Conservation (phyloP, 1,140 invertebrate species). For the Tetraneura akinire region DNA sequence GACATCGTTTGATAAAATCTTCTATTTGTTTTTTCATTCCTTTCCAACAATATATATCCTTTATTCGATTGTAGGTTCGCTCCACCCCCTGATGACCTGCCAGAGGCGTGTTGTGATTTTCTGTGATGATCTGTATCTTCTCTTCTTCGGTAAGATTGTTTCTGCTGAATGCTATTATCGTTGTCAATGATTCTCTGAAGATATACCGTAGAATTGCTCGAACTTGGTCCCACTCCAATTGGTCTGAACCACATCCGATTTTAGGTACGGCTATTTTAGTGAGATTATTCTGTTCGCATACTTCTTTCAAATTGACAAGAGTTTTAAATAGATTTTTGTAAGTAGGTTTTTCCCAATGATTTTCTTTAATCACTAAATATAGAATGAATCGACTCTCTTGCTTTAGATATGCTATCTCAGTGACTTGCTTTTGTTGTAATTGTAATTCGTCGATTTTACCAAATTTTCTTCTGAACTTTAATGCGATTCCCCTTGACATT, state of each 20-base stretch:
- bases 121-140: too few relatives aligned
- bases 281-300: background rate
- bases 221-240: background rate
- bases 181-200: background rate
- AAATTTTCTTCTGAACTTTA: slow-evolving; percentile 15
- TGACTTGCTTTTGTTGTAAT: background rate
- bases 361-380: background rate
- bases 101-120: too few relatives aligned
- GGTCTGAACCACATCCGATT: background rate
- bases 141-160: too few relatives aligned
- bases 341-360: background rate
- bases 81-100: slow-evolving; percentile 42
- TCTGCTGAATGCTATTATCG: background rate
- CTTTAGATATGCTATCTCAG: background rate
- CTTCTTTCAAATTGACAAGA: background rate
- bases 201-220: background rate
- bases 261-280: background rate
- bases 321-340: background rate
- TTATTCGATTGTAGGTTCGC: slow-evolving; percentile 16
- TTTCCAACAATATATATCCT: slow-evolving; percentile 35
- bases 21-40: slow-evolving; percentile 49
- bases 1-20: slow-evolving; percentile 39
- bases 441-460: background rate
- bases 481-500: background rate
- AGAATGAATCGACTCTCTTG: background rate